Evolutionary conservation across 2,113 vertebrate genomes (phyloP), one percentile per base, ranked within the genome.

Genomic region (Buteo buteo): DNA sequence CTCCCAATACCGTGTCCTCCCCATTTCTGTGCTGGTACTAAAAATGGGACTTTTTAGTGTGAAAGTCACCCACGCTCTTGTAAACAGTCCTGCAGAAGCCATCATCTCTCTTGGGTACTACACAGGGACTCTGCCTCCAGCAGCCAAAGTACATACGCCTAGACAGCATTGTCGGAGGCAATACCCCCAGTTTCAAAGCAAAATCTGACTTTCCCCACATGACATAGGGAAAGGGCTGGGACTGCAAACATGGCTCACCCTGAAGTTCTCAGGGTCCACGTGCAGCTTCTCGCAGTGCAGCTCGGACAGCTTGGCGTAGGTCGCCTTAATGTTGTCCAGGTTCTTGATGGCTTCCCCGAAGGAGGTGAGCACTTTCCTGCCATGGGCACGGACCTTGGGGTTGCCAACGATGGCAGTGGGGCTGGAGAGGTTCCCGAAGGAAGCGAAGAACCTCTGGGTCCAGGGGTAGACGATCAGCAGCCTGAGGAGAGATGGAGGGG

Each of bases 271-370:
- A 8, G 99, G 98, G 96, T 99, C 99, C 86, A 99, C 98, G 2
- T 99, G 98, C 90, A 99, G 98, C 71, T 98, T 98, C 31, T 99
- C 98, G 1, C 98, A 99, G 98, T 99, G 99, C 93, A 98, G 98
- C 58, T 98, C 96, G 3, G 98, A 99, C 82, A 99, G 97, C 19
- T 97, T 80, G 19, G 98, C n/a, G 20, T 98, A 99, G 47, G 95
- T 94, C 0, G 18, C 71, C 97, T 98, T 99, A 82, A 99, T 97
- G 90, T 98, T 82, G 40, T 99, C 98, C 87, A 99, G 91, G 92
- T 99, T 98, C 79, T 98, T 97, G 67, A 99, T 29, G 3, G 98
- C 98, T 3, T 97, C 96, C 94, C 98, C 98, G 7, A 99, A 98
- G 26, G 98, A 98, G 29, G 97, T 97, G 81, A 99, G 80, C 77